phyloP scores from a whole-genome alignment of 2,888 invertebrate species.

The Lacanobia oleracea region DNA sequence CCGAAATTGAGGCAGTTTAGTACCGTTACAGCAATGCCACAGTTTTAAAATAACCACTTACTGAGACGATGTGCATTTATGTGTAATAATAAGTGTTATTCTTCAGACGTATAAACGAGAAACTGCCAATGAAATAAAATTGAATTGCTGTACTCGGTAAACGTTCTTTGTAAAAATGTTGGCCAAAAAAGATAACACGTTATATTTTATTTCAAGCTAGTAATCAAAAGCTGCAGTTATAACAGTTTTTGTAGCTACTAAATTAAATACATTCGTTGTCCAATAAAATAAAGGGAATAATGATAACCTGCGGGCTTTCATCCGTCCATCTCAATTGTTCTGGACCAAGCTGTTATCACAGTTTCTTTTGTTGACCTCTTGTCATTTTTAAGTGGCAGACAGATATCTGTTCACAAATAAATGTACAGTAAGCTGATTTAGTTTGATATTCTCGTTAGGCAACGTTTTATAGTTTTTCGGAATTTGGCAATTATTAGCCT shows the following conservation, averaged over 20 bases:
- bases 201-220: slow-evolving; percentile 27
- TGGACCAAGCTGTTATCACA: slow-evolving; percentile 47
- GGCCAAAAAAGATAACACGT: slow-evolving; percentile 28
- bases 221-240: slow-evolving; percentile 22
- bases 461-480: background rate
- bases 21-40: slow-evolving; percentile 82
- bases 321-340: slow-evolving; percentile 71
- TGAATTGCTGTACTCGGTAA: slow-evolving; percentile 38
- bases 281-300: background rate
- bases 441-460: slow-evolving; percentile 5
- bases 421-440: slow-evolving; percentile 3
- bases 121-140: slow-evolving; percentile 61
- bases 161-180: slow-evolving; percentile 31
- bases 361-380: slow-evolving; percentile 64
- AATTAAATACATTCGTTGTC: background rate
- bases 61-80: slow-evolving; percentile 74
- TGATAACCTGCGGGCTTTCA: slow-evolving; percentile 52
- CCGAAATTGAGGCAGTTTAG: slow-evolving; percentile 80
- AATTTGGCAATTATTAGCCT: too few relatives aligned
- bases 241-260: slow-evolving; percentile 5
- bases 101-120: slow-evolving; percentile 66
- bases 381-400: slow-evolving; percentile 52
- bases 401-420: slow-evolving; percentile 15
- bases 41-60: slow-evolving; percentile 79
- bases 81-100: slow-evolving; percentile 71